A percentile compares a stretch with the other conserved stretches of the same genome.
Evolutionary conservation across 2,888 invertebrate species (phyloP).

Genomic region (Seladonia tumulorum): DNA sequence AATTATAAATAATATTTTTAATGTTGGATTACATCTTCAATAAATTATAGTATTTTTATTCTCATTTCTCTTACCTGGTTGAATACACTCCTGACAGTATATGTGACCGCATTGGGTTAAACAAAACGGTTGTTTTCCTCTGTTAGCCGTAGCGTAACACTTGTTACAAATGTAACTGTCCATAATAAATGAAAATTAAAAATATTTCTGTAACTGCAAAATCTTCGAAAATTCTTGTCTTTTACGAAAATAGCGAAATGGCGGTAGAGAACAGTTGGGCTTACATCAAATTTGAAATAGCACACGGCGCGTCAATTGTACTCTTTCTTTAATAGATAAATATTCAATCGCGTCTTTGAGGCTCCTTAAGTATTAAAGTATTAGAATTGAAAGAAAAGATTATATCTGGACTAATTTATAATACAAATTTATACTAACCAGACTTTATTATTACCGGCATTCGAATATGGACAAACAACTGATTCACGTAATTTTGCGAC

Average conservation of each 20-base stretch:
- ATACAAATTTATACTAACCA: background rate
- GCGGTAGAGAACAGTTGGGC: background rate
- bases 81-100: constrained; percentile 58
- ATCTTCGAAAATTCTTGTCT: background rate
- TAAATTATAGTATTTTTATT: background rate
- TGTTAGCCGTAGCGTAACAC: constrained; percentile 40
- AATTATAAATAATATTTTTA: background rate
- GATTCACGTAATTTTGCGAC: background rate
- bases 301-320: background rate
- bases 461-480: background rate
- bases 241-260: background rate
- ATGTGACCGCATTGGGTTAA: constrained; percentile 69
- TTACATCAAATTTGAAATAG: background rate
- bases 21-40: background rate
- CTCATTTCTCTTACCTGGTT: constrained; percentile 41
- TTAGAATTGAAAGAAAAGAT: background rate
- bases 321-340: background rate
- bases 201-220: background rate
- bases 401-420: no score
- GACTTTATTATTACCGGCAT: background rate
- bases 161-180: constrained; percentile 64
- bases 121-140: constrained; percentile 60
- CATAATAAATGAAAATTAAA: constrained; percentile 39
- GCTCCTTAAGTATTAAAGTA: background rate
- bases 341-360: background rate